Percentiles rank a stretch among this genome's conserved stretches.
Evolutionary conservation across 1,140 invertebrate species (phyloP).

Genomic region (Mactra quadrangularis): DNA sequence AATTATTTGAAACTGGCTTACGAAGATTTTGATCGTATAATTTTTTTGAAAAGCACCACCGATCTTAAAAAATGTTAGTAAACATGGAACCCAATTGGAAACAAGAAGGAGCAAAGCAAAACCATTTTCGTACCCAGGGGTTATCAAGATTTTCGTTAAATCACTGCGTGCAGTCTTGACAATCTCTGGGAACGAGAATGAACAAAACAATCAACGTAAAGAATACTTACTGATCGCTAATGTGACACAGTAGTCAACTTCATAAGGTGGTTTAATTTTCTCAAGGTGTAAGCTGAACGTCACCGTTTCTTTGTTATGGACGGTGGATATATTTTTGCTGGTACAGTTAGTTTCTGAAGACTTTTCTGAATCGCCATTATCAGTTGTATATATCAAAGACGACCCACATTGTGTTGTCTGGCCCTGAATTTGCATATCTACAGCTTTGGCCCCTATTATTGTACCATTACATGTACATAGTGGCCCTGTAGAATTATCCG

Average conservation of each 20-base stretch:
- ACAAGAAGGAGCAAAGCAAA: not conserved
- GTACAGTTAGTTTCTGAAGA: not conserved
- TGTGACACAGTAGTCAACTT: slow-evolving; percentile 4
- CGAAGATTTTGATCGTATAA: too few species aligned
- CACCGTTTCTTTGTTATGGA: not conserved
- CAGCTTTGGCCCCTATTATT: not conserved
- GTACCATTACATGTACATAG: slow-evolving; percentile 3
- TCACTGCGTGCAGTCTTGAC: not conserved
- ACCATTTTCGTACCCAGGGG: not conserved
- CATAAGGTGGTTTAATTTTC: slow-evolving; percentile 10
- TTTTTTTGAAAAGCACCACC: too few species aligned
- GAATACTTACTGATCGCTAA: slow-evolving; percentile 3
- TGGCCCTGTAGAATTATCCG: slow-evolving; percentile 22
- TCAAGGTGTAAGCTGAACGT: not conserved
- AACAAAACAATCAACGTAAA: not conserved
- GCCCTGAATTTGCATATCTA: not conserved
- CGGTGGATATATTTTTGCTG: not conserved
- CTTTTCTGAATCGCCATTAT: not conserved
- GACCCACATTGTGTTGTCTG: not conserved
- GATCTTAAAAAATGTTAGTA: too few species aligned
- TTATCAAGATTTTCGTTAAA: not conserved
- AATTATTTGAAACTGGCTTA: too few species aligned
- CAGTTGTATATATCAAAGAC: not conserved
- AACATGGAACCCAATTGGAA: too few species aligned
- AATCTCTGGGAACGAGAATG: not conserved